These are phyloP conservation scores for Cephalotes varians DNA, from an alignment of 2,888 invertebrate genomes.

Conservation along the genomic window DNA sequence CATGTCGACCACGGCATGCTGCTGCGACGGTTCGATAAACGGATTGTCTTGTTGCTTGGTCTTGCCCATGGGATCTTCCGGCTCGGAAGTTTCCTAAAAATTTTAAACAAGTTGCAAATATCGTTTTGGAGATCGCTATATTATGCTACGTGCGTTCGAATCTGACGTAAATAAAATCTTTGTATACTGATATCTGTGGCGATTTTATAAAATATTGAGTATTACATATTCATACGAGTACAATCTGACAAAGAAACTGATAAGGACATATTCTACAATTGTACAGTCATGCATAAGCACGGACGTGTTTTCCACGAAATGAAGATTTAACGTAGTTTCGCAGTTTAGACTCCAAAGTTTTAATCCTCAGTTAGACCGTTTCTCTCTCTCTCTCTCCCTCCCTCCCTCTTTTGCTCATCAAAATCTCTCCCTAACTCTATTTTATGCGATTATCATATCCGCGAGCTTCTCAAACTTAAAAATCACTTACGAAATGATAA, in stretches of 20 bases:
- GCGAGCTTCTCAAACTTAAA: not conserved
- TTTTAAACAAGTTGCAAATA: constrained; percentile 66
- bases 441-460: not conserved
- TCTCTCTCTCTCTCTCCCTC: too few relatives aligned
- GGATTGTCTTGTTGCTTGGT: constrained; percentile 96
- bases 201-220: not conserved
- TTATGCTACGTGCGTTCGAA: not conserved
- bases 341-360: not conserved
- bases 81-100: constrained; percentile 90
- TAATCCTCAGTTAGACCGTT: not conserved
- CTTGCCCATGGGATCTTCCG: constrained; percentile 94
- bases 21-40: constrained; percentile 95
- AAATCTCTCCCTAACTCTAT: not conserved
- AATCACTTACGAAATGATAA: constrained; percentile 88
- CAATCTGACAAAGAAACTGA: not conserved
- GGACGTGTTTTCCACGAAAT: not conserved
- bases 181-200: not conserved
- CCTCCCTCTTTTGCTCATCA: too few relatives aligned
- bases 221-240: too few relatives aligned
- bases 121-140: not conserved
- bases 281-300: not conserved
- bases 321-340: not conserved
- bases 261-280: not conserved
- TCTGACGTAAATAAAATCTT: not conserved
- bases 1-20: constrained; percentile 97